Conservation (phyloP, 2,113 vertebrate species). For the Genyomyrus donnyi region DNA sequence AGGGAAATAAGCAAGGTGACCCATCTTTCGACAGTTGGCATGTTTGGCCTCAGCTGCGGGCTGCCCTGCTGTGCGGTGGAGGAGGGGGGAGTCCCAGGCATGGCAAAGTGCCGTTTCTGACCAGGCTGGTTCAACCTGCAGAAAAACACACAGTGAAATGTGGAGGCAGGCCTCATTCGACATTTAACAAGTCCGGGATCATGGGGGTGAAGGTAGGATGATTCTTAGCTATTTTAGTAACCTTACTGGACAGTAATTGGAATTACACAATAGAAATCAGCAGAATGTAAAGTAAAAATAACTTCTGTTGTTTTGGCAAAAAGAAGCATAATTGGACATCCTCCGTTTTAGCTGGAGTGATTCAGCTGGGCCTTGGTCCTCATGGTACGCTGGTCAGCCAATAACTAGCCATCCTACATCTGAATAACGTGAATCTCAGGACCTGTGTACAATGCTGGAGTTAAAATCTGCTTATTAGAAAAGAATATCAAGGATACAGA, state of each 20-base stretch:
- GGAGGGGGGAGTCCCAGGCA: background rate
- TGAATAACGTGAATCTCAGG: background rate
- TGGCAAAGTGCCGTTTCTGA: background rate
- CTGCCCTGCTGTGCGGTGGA: background rate
- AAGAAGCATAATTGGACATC: background rate
- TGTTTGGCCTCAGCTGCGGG: background rate
- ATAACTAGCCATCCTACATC: background rate
- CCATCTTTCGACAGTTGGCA: background rate
- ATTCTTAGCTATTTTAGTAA: background rate
- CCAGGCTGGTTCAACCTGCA: background rate
- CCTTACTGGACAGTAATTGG: background rate
- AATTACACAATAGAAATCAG: background rate
- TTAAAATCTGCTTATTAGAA: background rate
- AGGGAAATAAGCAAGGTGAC: background rate
- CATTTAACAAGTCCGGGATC: background rate
- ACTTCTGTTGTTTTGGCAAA: background rate
- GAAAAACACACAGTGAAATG: background rate
- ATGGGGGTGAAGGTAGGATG: background rate
- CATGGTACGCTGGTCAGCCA: background rate
- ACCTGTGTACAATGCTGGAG: background rate
- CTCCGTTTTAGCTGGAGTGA: background rate
- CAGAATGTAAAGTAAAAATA: background rate
- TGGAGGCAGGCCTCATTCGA: background rate
- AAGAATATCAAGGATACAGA: background rate
- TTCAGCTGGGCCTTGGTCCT: accelerated